These are phyloP conservation scores for Gonatopus flavifemur DNA, from an alignment of 1,140 invertebrate genomes.

Conservation along the genomic window DNA sequence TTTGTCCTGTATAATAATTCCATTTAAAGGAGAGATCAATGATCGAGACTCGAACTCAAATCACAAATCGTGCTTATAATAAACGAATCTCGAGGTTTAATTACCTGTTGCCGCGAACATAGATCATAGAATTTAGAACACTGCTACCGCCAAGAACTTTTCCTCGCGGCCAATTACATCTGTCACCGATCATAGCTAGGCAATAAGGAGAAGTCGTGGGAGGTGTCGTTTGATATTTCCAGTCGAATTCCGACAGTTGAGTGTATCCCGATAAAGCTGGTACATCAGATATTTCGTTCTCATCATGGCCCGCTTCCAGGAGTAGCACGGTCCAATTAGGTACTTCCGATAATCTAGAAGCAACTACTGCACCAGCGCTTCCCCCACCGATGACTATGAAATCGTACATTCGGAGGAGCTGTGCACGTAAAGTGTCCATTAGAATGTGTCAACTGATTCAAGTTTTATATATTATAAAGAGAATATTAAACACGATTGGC, in stretches of 20 bases:
- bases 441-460: too few relatives aligned
- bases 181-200: conserved; percentile 78
- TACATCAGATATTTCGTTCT: conserved; percentile 78
- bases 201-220: conserved; percentile 75
- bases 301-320: conserved; percentile 81
- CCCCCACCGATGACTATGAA: conserved; percentile 88
- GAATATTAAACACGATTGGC: background rate
- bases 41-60: too few relatives aligned
- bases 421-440: conserved; percentile 31
- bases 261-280: conserved; percentile 75
- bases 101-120: conserved; percentile 84
- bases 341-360: conserved; percentile 81
- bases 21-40: too few relatives aligned
- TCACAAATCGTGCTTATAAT: too few relatives aligned
- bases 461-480: too few relatives aligned
- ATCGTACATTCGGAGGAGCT: conserved; percentile 76
- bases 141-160: conserved; percentile 91
- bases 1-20: too few relatives aligned
- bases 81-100: too few relatives aligned
- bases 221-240: conserved; percentile 84
- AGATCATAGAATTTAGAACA: conserved; percentile 94
- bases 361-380: conserved; percentile 89
- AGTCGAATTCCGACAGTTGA: conserved; percentile 82
- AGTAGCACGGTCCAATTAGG: conserved; percentile 78
- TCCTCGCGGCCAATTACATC: conserved; percentile 86